Evolutionary conservation across 1,140 invertebrate species (phyloP).

Genomic region (Pseudomyrmex concolor): DNA sequence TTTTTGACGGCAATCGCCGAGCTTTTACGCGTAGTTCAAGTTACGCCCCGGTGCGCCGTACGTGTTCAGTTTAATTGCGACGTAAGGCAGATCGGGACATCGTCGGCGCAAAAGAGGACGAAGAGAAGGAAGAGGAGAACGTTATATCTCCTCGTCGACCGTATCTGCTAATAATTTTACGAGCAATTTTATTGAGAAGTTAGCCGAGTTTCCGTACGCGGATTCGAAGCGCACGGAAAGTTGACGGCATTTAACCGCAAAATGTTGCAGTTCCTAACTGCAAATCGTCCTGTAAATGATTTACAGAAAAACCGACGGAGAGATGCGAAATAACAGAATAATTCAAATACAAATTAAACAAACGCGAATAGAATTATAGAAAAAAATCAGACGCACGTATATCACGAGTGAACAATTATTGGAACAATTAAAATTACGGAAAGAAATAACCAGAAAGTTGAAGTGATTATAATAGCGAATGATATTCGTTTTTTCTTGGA

Average conservation of each 20-base stretch:
- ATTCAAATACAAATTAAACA: conserved; percentile 8
- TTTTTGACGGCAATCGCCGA: not conserved
- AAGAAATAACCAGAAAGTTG: not conserved
- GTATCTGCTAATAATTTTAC: conserved; percentile 51
- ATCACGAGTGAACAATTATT: too few species aligned
- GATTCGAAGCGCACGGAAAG: not conserved
- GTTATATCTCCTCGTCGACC: not conserved
- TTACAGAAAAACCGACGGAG: conserved; percentile 1
- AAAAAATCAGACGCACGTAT: too few species aligned
- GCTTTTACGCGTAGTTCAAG: conserved; percentile 17
- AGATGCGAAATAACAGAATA: not conserved
- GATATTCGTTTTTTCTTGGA: conserved; percentile 29
- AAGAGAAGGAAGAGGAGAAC: too few species aligned
- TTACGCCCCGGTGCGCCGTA: not conserved
- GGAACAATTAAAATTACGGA: too few species aligned
- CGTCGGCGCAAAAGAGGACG: not conserved
- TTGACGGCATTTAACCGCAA: not conserved
- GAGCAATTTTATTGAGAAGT: conserved; percentile 43
- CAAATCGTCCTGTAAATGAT: not conserved
- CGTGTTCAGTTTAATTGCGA: conserved; percentile 29
- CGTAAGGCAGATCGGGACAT: conserved; percentile 34
- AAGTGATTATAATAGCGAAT: not conserved
- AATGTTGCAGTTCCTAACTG: conserved; percentile 17
- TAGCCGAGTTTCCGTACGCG: conserved; percentile 31
- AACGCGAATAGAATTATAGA: not conserved